phyloP scores from a whole-genome alignment of 2,797 vertebrate genomes.

The Paratrypauchen microcephalus region DNA sequence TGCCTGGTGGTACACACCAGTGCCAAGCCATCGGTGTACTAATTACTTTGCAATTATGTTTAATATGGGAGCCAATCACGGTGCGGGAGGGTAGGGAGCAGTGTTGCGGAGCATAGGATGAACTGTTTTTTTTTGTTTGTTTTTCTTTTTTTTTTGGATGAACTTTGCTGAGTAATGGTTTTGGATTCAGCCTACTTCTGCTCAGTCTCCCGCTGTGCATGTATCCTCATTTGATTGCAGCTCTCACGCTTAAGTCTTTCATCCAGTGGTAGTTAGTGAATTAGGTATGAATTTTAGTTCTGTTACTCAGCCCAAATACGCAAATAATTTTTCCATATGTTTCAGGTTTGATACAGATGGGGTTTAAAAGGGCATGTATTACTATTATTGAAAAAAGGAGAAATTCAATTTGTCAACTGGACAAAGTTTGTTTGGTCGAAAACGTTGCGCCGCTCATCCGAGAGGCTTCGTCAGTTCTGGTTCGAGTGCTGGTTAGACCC shows the following conservation, averaged over 20 bases:
- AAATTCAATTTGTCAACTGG: too few relatives aligned
- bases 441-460: too few relatives aligned
- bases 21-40: constrained; percentile 81
- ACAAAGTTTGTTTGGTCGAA: too few relatives aligned
- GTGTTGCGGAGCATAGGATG: constrained; percentile 31
- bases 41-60: constrained; percentile 87
- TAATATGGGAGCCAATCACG: constrained; percentile 81
- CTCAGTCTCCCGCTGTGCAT: constrained; percentile 26
- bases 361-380: too few relatives aligned
- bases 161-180: constrained; percentile 31
- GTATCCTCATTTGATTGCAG: not conserved
- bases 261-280: not conserved
- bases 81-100: constrained; percentile 66
- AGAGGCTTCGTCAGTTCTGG: too few relatives aligned
- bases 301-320: not conserved
- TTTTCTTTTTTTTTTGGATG: not conserved
- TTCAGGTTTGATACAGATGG: not conserved
- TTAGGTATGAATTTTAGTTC: not conserved
- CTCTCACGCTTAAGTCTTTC: not conserved
- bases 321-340: not conserved
- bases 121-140: not conserved
- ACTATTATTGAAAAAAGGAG: too few relatives aligned
- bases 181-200: constrained; percentile 12
- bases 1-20: constrained; percentile 78
- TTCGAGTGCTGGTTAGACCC: too few relatives aligned